Percentiles rank a stretch among this genome's conserved stretches.
Conservation (phyloP, 1,140 invertebrate species). For the Goniozus legneri region DNA sequence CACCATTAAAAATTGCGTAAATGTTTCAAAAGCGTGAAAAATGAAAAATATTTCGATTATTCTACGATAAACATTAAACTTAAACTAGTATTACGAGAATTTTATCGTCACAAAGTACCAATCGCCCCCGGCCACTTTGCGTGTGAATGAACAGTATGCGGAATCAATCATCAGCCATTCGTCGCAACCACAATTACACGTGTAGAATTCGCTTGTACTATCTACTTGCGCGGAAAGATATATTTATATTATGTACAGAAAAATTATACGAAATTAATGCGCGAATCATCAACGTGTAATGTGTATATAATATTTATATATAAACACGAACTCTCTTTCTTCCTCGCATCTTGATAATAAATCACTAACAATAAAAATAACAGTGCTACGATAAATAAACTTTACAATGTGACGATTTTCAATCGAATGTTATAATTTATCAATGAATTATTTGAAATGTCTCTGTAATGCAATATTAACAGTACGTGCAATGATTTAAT, state of each 20-base stretch:
- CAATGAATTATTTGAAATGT: too few relatives aligned
- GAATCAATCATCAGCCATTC: conserved; percentile 22
- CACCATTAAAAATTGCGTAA: too few relatives aligned
- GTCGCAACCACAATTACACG: not conserved
- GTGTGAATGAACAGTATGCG: conserved; percentile 14
- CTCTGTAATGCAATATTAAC: conserved; percentile 1
- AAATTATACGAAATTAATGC: not conserved
- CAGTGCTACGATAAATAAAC: conserved; percentile 36
- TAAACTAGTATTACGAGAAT: too few relatives aligned
- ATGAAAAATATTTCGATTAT: too few relatives aligned
- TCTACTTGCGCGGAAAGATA: conserved; percentile 9
- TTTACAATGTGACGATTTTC: conserved; percentile 21
- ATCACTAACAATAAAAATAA: conserved; percentile 31
- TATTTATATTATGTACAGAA: conserved; percentile 36
- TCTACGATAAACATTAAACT: too few relatives aligned
- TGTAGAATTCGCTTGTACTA: conserved; percentile 24
- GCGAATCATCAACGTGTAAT: conserved; percentile 7
- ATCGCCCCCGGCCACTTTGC: conserved; percentile 16
- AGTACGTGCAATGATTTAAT: conserved; percentile 20
- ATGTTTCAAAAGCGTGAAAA: too few relatives aligned
- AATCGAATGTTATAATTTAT: not conserved
- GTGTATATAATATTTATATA: conserved; percentile 10
- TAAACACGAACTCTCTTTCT: conserved; percentile 21
- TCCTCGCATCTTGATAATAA: conserved; percentile 18
- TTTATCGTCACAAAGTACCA: conserved; percentile 18